Evolutionary conservation across 2,797 vertebrate species (phyloP), one percentile per base, ranked within the genome.

Genomic region (Sebastes wilsoni): DNA sequence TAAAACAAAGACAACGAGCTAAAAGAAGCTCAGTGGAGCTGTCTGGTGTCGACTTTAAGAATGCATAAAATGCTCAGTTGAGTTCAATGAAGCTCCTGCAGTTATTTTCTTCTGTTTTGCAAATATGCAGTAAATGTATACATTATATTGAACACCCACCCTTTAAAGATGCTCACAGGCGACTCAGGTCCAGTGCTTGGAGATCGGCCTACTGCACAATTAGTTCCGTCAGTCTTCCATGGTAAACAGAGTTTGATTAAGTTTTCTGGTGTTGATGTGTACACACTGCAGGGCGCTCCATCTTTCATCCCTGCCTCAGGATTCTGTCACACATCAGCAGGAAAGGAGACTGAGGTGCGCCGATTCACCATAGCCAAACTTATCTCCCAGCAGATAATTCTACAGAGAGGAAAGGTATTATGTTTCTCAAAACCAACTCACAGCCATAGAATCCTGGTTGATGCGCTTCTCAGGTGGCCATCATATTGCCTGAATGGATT

Each of bases 401-500:
- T 64, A 73, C 76, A 8, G 66, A 84, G 87, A 83, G 74, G 80
- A 81, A 60, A 60, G 87, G 82, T 81, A 89, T 90, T 90, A 84
- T 92, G 85, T 89, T 88, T 85, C 87, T 82, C 66, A 61, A 77
- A 89, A 86, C 83, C 82, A 81, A 79, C 86, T 85, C 80, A 58
- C 74, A 79, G 86, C 83, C 87, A 58, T 79, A 76, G 88, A 86
- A 90, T 92, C 85, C 82, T 20, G 55, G 72, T 79, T 78, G 89
- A 87, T 81, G 79, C 68, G 83, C 86, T 68, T 88, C 90, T 92
- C 90, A 59, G 90, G 92, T 92, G 93, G 90, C 89, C 87, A 54
- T 89, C 86, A 66, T 52, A 75, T 81, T 83, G 90, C 88, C 86
- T 88, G 87, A 92, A 92, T 93, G 89, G 85, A 90, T 94, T 94